Evolutionary conservation across 2,888 invertebrate genomes (phyloP).

Genomic region (Synanthedon formicaeformis): DNA sequence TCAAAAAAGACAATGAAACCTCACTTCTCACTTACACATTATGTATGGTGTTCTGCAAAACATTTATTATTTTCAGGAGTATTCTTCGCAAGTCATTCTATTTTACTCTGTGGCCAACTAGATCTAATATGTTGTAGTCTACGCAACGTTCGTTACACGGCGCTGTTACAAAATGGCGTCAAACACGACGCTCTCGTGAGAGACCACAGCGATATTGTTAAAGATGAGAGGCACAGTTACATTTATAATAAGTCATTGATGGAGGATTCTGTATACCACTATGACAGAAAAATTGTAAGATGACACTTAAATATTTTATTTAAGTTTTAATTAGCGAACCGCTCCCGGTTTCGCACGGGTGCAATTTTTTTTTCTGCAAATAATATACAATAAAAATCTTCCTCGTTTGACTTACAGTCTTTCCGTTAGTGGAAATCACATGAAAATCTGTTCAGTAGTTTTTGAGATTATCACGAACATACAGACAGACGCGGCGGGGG

Average conservation of each 20-base stretch:
- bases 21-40: not conserved
- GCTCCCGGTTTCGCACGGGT: no score
- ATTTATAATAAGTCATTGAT: conserved; percentile 36
- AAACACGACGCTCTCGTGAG: conserved; percentile 20
- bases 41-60: not conserved
- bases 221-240: conserved; percentile 40
- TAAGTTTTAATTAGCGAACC: no score
- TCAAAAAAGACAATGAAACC: no score
- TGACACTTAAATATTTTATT: no score
- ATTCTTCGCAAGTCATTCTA: conserved; percentile 49
- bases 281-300: conserved; percentile 30
- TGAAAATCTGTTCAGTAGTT: no score
- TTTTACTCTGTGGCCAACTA: conserved; percentile 55
- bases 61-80: conserved; percentile 29
- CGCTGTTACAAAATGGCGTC: conserved; percentile 32
- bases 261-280: conserved; percentile 35
- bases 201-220: conserved; percentile 17
- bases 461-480: no score
- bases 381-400: no score
- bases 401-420: no score
- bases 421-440: no score
- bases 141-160: conserved; percentile 47
- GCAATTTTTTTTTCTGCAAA: no score
- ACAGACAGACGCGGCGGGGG: no score
- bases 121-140: conserved; percentile 52